Conservation (phyloP, 2,888 invertebrate genomes). For the Corbicula japonica region DNA sequence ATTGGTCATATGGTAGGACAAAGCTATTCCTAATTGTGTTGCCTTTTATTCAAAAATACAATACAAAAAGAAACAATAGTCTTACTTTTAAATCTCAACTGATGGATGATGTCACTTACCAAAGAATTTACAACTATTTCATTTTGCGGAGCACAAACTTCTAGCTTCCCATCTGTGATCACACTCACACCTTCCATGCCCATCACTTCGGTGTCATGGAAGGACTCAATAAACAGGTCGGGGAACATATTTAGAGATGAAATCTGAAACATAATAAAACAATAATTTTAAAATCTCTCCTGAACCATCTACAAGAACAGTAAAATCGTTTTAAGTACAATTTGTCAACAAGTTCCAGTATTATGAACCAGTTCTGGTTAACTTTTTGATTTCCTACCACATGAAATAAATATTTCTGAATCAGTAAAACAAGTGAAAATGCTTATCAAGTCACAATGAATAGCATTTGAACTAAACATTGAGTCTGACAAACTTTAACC, state of each 20-base stretch:
- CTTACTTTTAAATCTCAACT: no score
- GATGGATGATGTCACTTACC: no score
- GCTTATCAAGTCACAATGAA: background rate
- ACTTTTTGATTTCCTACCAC: background rate
- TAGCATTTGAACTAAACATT: no score
- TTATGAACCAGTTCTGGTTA: background rate
- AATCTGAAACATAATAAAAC: slow-evolving; percentile 17
- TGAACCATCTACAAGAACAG: background rate
- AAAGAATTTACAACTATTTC: slow-evolving; percentile 33
- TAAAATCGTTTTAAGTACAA: background rate
- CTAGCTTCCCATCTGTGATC: slow-evolving; percentile 25
- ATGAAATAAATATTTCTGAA: background rate
- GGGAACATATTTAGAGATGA: slow-evolving; percentile 32
- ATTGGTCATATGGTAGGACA: no score
- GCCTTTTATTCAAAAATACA: no score
- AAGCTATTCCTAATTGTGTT: no score
- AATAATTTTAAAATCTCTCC: background rate
- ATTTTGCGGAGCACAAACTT: slow-evolving; percentile 17
- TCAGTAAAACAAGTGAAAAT: background rate
- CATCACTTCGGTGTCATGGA: slow-evolving; percentile 51
- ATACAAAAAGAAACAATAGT: no score
- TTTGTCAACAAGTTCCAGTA: background rate
- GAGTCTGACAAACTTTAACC: no score
- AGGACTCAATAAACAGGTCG: slow-evolving; percentile 65
- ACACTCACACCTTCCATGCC: slow-evolving; percentile 68